Evolutionary conservation across 2,797 vertebrate genomes (phyloP).

Genomic region (Hirundo rustica): DNA sequence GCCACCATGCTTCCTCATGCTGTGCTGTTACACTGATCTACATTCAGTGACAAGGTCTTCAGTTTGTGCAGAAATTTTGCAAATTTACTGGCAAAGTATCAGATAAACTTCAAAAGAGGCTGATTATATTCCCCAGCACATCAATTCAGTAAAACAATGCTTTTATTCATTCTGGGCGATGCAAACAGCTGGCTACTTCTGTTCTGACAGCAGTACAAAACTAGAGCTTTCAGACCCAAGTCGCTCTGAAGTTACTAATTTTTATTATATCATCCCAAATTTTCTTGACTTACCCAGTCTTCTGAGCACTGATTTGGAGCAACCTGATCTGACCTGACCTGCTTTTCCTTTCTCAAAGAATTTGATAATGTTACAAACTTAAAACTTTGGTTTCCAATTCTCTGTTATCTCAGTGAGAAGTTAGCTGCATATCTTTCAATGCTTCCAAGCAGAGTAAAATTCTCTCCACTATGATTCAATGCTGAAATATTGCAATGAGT

Average conservation of each 20-base stretch:
- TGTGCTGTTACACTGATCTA: neutral
- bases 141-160: neutral
- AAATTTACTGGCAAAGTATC: neutral
- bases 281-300: neutral
- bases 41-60: neutral
- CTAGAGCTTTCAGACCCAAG: neutral
- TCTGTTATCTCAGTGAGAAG: neutral
- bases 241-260: neutral
- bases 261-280: neutral
- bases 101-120: neutral
- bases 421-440: neutral
- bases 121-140: neutral
- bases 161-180: neutral
- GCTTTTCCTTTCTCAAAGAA: neutral
- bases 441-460: neutral
- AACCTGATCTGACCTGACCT: neutral
- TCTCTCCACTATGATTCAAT: neutral
- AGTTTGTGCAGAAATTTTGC: neutral
- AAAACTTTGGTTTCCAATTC: neutral
- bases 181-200: neutral
- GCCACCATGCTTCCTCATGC: neutral
- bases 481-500: neutral
- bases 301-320: neutral
- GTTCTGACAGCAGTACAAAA: neutral
- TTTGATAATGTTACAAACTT: neutral